Evolutionary conservation across 2,888 invertebrate genomes (phyloP), one percentile per base, ranked within the genome.

Genomic region (Scotopteryx bipunctaria): DNA sequence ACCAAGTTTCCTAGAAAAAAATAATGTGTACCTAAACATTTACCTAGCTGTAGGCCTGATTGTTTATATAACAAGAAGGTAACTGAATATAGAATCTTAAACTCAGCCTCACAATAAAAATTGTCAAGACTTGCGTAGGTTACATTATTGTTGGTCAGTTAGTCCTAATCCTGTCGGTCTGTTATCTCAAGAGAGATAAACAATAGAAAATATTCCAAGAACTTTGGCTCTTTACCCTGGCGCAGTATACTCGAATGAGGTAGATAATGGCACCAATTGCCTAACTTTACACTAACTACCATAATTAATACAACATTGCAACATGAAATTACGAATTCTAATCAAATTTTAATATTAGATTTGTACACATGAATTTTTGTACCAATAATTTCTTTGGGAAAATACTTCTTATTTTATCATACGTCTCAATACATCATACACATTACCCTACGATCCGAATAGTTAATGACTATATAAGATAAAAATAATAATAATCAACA

Each of bases 401-500:
- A 82, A 83, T 81, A 82, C 74, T 71, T 81, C 66, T 63, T 77
- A 70, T 68, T 59, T 63, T 71, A 71, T 77, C 63, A 64, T 49
- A 42, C 73, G 69, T 66, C 69, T 73, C 61, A 63, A 74, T 70
- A 71, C 63, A n/a, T n/a, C n/a, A 67, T 76, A 76, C 76, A 70
- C 66, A 64, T 61, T 77, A 78, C 73, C 80, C 82, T 86, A 86
- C 73, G 67, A 67, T 74, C 73, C 71, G 75, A 81, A 66, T 76
- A 55, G 49, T 55, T 82, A 81, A 83, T 55, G 55, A 59, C 61
- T 65, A 56, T 59, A 68, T 66, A 66, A 76, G 83, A 89, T 86
- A 87, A 88, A n/a, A 87, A 86, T 87, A 86, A 84, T 85, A 88
- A 90, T 85, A 88, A 84, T 87, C 87, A 90, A 89, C 89, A 89